Base-by-base conservation (phyloP, 2,797 vertebrate genomes). In the Luscinia megarhynchos region DNA sequence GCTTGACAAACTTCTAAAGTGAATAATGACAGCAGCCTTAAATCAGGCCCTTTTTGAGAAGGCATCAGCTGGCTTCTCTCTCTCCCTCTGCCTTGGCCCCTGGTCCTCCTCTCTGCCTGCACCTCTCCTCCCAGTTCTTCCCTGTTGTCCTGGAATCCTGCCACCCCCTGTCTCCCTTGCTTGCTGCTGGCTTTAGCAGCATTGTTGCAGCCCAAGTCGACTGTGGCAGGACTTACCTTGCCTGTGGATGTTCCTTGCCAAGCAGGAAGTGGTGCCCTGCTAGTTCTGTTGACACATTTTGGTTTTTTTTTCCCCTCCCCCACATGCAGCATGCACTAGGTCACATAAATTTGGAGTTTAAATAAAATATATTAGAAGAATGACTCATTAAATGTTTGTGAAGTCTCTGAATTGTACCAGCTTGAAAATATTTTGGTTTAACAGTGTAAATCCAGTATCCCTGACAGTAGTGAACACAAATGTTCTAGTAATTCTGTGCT, bases 231-330 rank as follows among this genome's bases (percentile, higher is more conserved):
- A 48, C 34, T 48, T 76, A 36, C 64, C 36, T 66, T 87, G 63
- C 43, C 78, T 10, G 4, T 93, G 61, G 48, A 48, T 77, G 61
- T 73, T 88, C 66, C 67, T 91, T 95, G 80, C 78, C 70, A 63
- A 67, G 80, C 45, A 84, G 77, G 54, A 90, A 15, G 38, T 29
- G 38, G 34, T 59, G 67, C 53, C 55, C 61, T 91, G 17, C 20
- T 58, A 21, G 29, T 34, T 84, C 32, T 43, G 24, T 55, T 80
- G 59, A 29, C 5, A 3, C 7, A 36, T 40, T 85, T n/a, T 7
- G 23, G 4, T 4, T 2, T 38, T 72, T 54, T 72, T 54, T 43
- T 30, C 1, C 1, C 4, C n/a, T 88, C 24, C 43, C 7, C 22
- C 63, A 32, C 15, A 0, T 80, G 27, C 22, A 54, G 19, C 51